Evolutionary conservation across 2,113 vertebrate genomes (phyloP), one percentile per base, ranked within the genome.

Genomic region (Larimichthys polyactis): DNA sequence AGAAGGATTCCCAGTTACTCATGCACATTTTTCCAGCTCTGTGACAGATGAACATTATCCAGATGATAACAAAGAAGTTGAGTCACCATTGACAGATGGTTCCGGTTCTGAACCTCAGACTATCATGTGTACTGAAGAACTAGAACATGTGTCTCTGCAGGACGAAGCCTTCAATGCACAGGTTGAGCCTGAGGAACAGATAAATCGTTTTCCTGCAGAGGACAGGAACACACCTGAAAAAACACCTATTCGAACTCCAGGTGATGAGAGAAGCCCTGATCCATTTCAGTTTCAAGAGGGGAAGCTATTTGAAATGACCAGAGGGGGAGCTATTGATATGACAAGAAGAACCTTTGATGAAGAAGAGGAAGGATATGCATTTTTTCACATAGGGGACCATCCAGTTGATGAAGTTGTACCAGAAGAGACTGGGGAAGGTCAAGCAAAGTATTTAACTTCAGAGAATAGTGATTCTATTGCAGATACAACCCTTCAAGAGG

Each of bases 271-370:
- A 65, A 95, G 90, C 0, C 94, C 96, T 0, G 96, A 97, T 75
- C 97, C 98, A 22, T 99, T 99, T 90, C 95, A 97, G 75, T 99
- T 98, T 89, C 97, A 99, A 88, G 97, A 99, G 81, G 97, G 98
- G 46, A 99, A 99, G 82, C 87, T 99, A 29, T 99, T 99, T 94
- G 98, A 99, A 92, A 99, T 99, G 98, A 99, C 98, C 40, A 96
- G 98, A 87, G 97, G 98, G 58, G 98, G 98, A 12, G 98, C 98
- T 68, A 97, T 99, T 91, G 98, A 99, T 87, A 97, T 99, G 97
- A 98, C 97, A 81, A 97, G 96, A 93, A 95, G 96, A 62, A 96
- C 92, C 82, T 95, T 95, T 72, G 94, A 95, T 19, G 97, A 98
- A 75, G 96, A 98, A 80, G 82, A 46, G n/a, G 89, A 90, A 77